Base-by-base conservation (phyloP, 1,140 invertebrate genomes). In the Temnothorax nylanderi region DNA sequence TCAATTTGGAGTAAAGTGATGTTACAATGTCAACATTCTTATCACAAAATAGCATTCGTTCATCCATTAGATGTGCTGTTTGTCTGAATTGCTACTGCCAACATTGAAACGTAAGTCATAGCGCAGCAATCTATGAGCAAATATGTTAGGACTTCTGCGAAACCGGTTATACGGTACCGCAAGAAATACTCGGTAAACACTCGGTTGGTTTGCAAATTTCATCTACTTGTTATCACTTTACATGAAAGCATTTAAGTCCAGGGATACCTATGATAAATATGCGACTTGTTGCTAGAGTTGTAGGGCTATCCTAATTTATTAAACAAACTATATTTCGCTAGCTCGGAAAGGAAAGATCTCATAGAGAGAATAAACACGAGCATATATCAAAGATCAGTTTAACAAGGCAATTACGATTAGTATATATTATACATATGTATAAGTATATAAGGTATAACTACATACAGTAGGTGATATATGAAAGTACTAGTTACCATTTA, bases 221-320 rank as follows among this genome's bases (percentile, higher is more conserved):
- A 58, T 72, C 34, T 60, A 60, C 64, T 74, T 44, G 6, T 60
- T 72, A 69, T 51, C 56, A n/a, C 16, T 77, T 64, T 64, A 64
- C 56, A 47, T 16, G 26, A 47, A 44, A 64, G 21, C 56, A 6
- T 77, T 37, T 32, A 47, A 77, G 18, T 64, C 3, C 21, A 47
- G 21, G 3, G 2, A 47, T 5, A 54, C 21, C 13, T 37, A 21
- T 37, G 49, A 74, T 18, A 51, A 74, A 74, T 54, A 37, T 18
- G 71, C 32, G 18, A 74, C 58, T 77, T 76, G 37, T 76, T 75
- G 34, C 13, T 4, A 44, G 4, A 76, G 21, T 21, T 76, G 0
- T 58, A 58, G 51, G n/a, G 34, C 13, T 44, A 18, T 2, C 10
- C 11, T 65, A 78, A 65, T 78, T 47, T 47, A 65, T 47, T 26